Conservation (phyloP, 2,797 vertebrate genomes). For the Micrastur ruficollis region DNA sequence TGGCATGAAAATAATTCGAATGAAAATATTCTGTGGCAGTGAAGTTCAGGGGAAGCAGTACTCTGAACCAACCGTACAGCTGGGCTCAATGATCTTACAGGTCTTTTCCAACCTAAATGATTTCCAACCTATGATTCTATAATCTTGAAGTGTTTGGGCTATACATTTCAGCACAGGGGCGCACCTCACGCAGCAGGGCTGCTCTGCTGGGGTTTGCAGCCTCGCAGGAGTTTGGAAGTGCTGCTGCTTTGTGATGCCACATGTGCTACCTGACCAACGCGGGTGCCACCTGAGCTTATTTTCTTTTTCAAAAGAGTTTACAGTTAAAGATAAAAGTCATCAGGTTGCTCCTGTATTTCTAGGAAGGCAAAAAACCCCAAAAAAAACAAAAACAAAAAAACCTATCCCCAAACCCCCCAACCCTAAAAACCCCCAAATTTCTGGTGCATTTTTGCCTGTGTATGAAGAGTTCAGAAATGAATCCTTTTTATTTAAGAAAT, state of each 20-base stretch:
- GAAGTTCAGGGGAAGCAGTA: background rate
- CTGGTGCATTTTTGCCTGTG: background rate
- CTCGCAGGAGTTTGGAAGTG: background rate
- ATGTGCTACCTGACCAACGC: background rate
- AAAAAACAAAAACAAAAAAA: background rate
- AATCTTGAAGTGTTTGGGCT: background rate
- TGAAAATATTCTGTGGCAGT: background rate
- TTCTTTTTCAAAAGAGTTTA: background rate
- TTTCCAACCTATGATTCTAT: background rate
- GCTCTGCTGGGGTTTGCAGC: background rate
- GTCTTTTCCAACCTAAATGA: background rate
- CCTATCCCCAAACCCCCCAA: too few relatives aligned
- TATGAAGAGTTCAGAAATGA: background rate
- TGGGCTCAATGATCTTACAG: background rate
- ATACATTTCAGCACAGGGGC: background rate
- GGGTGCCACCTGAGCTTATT: background rate
- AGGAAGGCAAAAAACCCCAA: background rate
- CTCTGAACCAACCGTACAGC: background rate
- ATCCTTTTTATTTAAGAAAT: background rate
- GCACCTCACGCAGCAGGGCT: background rate
- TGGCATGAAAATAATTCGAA: background rate
- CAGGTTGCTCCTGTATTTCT: background rate
- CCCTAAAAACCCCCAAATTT: background rate
- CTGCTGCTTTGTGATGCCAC: background rate
- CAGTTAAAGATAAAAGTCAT: background rate